Evolutionary conservation across 1,140 invertebrate species (phyloP).

Genomic region (Aphis gossypii): DNA sequence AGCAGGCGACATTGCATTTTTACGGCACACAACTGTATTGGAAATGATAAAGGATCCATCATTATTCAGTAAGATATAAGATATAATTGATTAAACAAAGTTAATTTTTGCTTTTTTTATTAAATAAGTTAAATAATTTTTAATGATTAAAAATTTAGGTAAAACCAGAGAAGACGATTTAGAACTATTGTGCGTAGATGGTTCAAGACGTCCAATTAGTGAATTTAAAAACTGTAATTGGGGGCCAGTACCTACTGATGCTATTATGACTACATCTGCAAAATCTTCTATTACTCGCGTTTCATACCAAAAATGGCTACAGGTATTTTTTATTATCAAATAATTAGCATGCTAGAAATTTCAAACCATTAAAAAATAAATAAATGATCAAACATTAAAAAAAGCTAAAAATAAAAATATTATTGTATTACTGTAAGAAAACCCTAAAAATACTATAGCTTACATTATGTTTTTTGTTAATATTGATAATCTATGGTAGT

Average conservation of each 20-base stretch:
- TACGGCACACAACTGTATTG: conserved; percentile 84
- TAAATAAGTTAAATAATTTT: neutral
- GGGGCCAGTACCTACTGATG: conserved; percentile 85
- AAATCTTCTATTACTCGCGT: conserved; percentile 69
- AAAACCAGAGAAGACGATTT: conserved; percentile 73
- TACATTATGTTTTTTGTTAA: neutral
- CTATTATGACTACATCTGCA: conserved; percentile 86
- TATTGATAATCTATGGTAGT: neutral
- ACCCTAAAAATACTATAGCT: neutral
- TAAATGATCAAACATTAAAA: too few relatives aligned
- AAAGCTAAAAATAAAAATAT: neutral
- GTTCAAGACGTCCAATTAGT: conserved; percentile 72
- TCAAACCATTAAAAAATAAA: neutral
- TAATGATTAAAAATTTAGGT: neutral
- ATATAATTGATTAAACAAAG: neutral
- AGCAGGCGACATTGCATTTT: conserved; percentile 89
- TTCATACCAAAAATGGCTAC: conserved; percentile 66
- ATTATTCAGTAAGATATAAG: conserved; percentile 68
- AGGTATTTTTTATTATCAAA: conserved; percentile 8
- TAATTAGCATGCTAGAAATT: neutral
- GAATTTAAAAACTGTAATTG: conserved; percentile 85
- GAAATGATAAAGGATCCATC: conserved; percentile 72
- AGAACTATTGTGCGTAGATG: conserved; percentile 87
- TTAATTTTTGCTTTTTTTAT: neutral
- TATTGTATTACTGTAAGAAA: neutral